Base-by-base conservation (phyloP, 2,888 invertebrate species). In the Dilophus febrilis region DNA sequence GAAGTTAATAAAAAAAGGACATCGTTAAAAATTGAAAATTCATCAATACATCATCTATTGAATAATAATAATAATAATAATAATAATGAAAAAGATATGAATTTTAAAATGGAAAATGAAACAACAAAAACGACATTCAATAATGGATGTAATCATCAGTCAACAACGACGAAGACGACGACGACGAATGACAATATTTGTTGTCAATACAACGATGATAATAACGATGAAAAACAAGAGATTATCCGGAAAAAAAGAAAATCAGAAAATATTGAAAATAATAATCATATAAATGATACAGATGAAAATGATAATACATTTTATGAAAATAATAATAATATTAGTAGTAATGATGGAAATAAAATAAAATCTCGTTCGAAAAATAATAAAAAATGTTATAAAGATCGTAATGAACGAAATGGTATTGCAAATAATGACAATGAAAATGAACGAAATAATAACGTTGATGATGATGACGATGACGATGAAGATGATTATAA, bases 1-100 rank as follows among this genome's bases (percentile, higher is more conserved):
- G 61, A 62, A 35, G 50, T 56, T 3, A 42, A 57, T 27, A 49
- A 61, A 31, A 62, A 61, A 42, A 58, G 61, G 13, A 61, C 61
- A 38, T 62, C 61, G 13, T 46, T 62, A 26, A 54, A 57, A 27
- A 59, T 61, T 31, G 56, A 40, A 39, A 39, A 39, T 28, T 33
- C 28, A 28, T 28, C 33, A 16, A 22, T 16, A n/a, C n/a, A n/a
- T n/a, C n/a, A n/a, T 26, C 16, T 30, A 39, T 30, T 34, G 33
- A 19, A 33, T 16, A 38, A 38, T 38, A 18, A 29, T n/a, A n/a
- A n/a, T n/a, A n/a, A n/a, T n/a, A n/a, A n/a, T n/a, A n/a, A n/a
- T n/a, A n/a, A n/a, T n/a, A n/a, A n/a, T 22, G 22, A 22, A 22
- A 22, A 22, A 22, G 22, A 22, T 22, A 22, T 8, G 4, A 22